These are phyloP conservation scores for Conus ventricosus DNA, from an alignment of 1,140 invertebrate genomes.

Conservation along the genomic window DNA sequence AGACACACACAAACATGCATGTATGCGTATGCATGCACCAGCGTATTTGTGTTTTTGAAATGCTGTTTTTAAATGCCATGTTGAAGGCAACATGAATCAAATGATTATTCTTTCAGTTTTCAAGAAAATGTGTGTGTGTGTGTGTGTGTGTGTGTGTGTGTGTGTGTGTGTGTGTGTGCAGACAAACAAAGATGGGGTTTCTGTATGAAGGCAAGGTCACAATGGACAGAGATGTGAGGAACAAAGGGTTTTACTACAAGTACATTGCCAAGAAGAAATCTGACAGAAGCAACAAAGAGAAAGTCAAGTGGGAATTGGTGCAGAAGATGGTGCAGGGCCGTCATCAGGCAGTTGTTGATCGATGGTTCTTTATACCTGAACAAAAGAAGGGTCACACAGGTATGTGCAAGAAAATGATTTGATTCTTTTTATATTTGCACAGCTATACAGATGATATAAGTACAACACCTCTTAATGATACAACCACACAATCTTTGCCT, in stretches of 20 bases:
- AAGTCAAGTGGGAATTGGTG: not conserved
- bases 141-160: too few relatives aligned
- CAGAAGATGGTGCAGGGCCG: not conserved
- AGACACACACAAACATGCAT: too few relatives aligned
- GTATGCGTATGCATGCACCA: too few relatives aligned
- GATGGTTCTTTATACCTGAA: not conserved
- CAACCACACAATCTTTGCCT: too few relatives aligned
- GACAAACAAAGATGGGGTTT: not conserved
- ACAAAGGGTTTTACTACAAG: not conserved
- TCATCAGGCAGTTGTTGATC: not conserved
- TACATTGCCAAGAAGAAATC: constrained; percentile 22
- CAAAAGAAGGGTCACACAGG: not conserved
- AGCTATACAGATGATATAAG: too few relatives aligned
- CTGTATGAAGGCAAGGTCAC: constrained; percentile 6
- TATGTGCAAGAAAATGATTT: not conserved
- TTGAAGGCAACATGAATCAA: too few relatives aligned
- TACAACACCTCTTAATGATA: too few relatives aligned
- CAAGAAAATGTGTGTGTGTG: too few relatives aligned
- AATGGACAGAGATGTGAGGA: not conserved
- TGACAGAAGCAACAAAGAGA: not conserved
- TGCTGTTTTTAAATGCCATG: too few relatives aligned
- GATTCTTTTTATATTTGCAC: too few relatives aligned
- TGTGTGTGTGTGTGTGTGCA: too few relatives aligned
- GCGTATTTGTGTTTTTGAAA: too few relatives aligned
- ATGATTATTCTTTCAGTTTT: not conserved